Conservation (phyloP, 1,140 invertebrate species). For the Trichonephila clavipes region DNA sequence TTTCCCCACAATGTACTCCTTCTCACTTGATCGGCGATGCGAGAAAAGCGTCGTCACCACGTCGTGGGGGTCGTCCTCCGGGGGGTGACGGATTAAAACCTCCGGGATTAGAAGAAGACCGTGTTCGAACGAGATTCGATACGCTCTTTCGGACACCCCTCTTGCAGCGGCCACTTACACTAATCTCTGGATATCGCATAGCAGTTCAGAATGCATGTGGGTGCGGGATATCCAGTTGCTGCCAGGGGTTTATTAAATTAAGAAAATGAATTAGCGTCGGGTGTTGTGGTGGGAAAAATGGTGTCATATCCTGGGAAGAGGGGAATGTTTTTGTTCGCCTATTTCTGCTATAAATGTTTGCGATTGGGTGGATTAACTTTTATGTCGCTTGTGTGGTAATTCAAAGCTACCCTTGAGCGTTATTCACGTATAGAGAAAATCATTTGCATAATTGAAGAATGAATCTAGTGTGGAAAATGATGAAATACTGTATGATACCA, state of each 20-base stretch:
- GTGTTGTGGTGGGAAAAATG: constrained; percentile 3
- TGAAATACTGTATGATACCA: too few species aligned
- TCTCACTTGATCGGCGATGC: neutral
- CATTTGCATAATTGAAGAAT: too few species aligned
- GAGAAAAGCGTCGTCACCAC: neutral
- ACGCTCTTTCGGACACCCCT: constrained; percentile 40
- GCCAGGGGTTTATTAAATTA: constrained; percentile 24
- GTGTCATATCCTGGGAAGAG: neutral
- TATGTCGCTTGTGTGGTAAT: neutral
- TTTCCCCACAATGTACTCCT: neutral
- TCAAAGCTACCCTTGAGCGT: neutral
- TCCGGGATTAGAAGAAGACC: constrained; percentile 16
- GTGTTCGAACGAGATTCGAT: constrained; percentile 23
- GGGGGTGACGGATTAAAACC: constrained; percentile 1
- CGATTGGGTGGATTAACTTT: neutral
- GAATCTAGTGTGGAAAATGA: too few species aligned
- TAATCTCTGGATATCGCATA: constrained; percentile 32
- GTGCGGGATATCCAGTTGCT: neutral
- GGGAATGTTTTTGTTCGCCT: neutral
- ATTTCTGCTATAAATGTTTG: neutral
- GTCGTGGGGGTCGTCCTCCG: neutral
- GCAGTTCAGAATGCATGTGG: neutral
- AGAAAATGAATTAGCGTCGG: constrained; percentile 44
- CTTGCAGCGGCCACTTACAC: constrained; percentile 38
- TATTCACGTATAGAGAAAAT: too few species aligned